These are phyloP conservation scores for Albula glossodonta DNA, from an alignment of 2,113 vertebrate species.

Conservation along the genomic window DNA sequence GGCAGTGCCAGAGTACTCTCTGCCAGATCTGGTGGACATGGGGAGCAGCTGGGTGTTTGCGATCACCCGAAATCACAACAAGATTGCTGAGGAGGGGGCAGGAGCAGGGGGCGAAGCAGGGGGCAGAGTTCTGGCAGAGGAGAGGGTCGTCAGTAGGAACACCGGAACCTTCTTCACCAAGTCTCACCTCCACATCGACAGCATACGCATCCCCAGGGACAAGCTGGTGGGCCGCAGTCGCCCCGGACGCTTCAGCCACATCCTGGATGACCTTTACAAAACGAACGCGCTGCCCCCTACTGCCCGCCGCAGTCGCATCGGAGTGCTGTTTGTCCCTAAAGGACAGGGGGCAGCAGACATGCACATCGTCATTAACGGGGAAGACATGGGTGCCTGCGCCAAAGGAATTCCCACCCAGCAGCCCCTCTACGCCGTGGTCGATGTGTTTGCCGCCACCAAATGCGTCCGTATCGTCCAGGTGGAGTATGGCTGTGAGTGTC, in stretches of 20 bases:
- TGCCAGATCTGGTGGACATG: conserved; percentile 82
- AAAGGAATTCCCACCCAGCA: conserved; percentile 71
- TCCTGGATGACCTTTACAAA: conserved; percentile 88
- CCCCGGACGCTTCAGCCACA: conserved; percentile 87
- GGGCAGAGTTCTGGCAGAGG: neutral
- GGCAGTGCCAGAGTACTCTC: conserved; percentile 85
- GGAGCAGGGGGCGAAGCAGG: conserved; percentile 37
- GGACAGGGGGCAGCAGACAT: conserved; percentile 78
- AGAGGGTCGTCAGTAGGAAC: conserved; percentile 11
- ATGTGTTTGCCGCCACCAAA: conserved; percentile 94
- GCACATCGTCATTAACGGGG: conserved; percentile 94
- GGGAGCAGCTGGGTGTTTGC: conserved; percentile 94
- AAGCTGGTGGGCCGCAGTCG: conserved; percentile 88
- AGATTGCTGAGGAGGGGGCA: conserved; percentile 55
- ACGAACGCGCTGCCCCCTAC: conserved; percentile 84
- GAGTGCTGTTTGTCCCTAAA: conserved; percentile 78
- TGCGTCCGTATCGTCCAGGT: conserved; percentile 89
- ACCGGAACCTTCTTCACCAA: conserved; percentile 66
- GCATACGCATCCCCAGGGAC: conserved; percentile 80
- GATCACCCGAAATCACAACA: conserved; percentile 94
- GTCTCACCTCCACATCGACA: conserved; percentile 78
- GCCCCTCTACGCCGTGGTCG: conserved; percentile 87
- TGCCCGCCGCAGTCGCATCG: conserved; percentile 87
- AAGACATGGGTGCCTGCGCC: conserved; percentile 93
- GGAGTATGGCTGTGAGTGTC: conserved; percentile 92